Percentiles rank a stretch among this genome's conserved stretches.
phyloP scores from a whole-genome alignment of 2,888 invertebrate species.

The Drosophila lutescens region DNA sequence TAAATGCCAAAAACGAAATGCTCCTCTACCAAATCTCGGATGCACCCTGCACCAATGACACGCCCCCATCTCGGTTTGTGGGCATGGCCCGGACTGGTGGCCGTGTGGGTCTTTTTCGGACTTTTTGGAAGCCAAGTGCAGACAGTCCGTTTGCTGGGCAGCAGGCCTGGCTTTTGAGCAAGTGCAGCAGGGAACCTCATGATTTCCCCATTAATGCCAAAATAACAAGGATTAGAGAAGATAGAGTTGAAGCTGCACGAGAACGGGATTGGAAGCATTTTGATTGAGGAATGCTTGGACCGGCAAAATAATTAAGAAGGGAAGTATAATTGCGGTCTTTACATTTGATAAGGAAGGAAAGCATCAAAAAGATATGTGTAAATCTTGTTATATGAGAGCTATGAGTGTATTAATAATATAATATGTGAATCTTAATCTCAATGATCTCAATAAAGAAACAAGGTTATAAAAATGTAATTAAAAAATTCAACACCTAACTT shows the following conservation, averaged over 20 bases:
- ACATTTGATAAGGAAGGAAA: too few relatives aligned
- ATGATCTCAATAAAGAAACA: too few relatives aligned
- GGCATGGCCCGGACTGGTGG: conserved; percentile 10
- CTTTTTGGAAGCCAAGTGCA: conserved; percentile 25
- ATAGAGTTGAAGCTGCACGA: not conserved
- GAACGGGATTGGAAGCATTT: not conserved
- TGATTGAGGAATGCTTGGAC: conserved; percentile 10
- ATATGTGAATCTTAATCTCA: too few relatives aligned
- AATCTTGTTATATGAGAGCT: too few relatives aligned
- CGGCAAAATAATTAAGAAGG: not conserved
- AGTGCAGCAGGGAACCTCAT: conserved; percentile 81
- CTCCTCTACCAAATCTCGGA: conserved; percentile 76
- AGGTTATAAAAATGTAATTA: too few relatives aligned
- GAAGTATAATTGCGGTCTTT: not conserved
- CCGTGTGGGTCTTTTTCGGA: not conserved
- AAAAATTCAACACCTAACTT: too few relatives aligned
- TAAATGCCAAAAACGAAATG: conserved; percentile 79
- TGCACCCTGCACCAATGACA: conserved; percentile 62
- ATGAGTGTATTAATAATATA: too few relatives aligned
- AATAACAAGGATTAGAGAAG: conserved; percentile 52
- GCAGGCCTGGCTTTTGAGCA: conserved; percentile 24
- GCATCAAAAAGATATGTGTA: too few relatives aligned
- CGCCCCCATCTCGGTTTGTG: conserved; percentile 61
- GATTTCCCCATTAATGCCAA: conserved; percentile 81
- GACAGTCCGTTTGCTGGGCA: conserved; percentile 25